A percentile compares a stretch with the other conserved stretches of the same genome.
These are phyloP conservation scores for Neodiprion virginianus DNA, from an alignment of 1,140 invertebrate genomes.

Conservation along the genomic window DNA sequence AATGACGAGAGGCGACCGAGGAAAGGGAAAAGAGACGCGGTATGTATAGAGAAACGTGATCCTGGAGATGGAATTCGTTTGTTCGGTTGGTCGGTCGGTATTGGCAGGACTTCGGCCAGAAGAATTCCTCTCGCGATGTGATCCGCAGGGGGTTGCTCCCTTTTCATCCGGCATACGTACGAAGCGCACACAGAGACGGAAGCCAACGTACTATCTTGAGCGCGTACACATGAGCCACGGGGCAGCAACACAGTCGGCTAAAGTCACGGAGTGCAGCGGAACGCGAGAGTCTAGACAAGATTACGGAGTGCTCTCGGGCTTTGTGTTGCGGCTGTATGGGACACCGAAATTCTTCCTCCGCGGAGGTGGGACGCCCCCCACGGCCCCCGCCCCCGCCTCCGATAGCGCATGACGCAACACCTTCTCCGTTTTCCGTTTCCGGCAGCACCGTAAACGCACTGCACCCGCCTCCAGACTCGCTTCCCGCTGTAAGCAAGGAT, in stretches of 20 bases:
- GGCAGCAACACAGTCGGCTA: not conserved
- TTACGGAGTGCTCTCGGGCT: conserved; percentile 1
- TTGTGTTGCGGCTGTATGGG: not conserved
- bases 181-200: not conserved
- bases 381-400: not conserved
- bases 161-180: not conserved
- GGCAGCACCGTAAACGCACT: not conserved
- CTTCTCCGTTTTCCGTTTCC: conserved; percentile 6
- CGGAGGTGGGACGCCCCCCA: not conserved
- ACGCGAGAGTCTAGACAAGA: not conserved
- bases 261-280: not conserved
- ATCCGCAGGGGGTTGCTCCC: not conserved
- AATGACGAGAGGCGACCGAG: too few relatives aligned
- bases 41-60: not conserved
- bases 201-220: not conserved
- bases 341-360: conserved; percentile 1
- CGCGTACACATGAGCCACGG: too few relatives aligned
- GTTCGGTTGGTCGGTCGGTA: not conserved
- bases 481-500: not conserved
- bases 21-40: too few relatives aligned
- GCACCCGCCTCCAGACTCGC: not conserved
- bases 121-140: not conserved
- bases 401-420: not conserved
- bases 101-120: not conserved
- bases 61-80: not conserved